These are phyloP conservation scores for Amniataba percoides DNA, from an alignment of 2,797 vertebrate genomes.

Conservation along the genomic window DNA sequence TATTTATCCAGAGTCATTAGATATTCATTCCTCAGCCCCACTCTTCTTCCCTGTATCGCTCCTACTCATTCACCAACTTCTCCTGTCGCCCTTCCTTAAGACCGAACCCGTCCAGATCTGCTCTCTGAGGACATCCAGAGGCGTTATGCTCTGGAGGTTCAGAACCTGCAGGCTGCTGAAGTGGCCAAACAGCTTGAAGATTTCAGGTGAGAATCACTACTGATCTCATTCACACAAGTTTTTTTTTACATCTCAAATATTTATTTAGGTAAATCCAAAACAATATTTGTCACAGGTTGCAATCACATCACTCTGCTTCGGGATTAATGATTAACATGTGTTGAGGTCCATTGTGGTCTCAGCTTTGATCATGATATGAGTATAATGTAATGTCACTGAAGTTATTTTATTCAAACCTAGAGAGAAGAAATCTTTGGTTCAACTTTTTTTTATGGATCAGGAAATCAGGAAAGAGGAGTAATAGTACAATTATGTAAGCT, in stretches of 20 bases:
- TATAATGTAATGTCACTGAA: neutral
- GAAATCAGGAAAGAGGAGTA: neutral
- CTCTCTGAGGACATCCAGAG: constrained; percentile 87
- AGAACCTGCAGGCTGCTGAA: constrained; percentile 77
- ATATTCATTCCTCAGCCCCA: neutral
- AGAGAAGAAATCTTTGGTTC: neutral
- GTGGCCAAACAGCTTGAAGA: constrained; percentile 90
- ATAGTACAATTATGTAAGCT: neutral
- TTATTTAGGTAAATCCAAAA: neutral
- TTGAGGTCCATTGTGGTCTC: neutral
- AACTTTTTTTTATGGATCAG: neutral
- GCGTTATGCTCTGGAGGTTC: constrained; percentile 82
- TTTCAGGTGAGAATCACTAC: constrained; percentile 83
- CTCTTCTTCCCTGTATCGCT: neutral
- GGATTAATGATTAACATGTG: neutral
- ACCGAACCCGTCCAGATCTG: constrained; percentile 89
- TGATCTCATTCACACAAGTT: neutral
- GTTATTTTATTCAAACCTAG: neutral
- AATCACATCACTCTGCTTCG: neutral
- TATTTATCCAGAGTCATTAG: neutral
- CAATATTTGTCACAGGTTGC: no score
- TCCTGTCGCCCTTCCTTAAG: constrained; percentile 65
- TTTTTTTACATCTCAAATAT: neutral
- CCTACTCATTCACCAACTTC: neutral
- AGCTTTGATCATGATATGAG: neutral